These are phyloP conservation scores for Maccullochella peelii DNA, from an alignment of 2,113 vertebrate species.

Conservation along the genomic window DNA sequence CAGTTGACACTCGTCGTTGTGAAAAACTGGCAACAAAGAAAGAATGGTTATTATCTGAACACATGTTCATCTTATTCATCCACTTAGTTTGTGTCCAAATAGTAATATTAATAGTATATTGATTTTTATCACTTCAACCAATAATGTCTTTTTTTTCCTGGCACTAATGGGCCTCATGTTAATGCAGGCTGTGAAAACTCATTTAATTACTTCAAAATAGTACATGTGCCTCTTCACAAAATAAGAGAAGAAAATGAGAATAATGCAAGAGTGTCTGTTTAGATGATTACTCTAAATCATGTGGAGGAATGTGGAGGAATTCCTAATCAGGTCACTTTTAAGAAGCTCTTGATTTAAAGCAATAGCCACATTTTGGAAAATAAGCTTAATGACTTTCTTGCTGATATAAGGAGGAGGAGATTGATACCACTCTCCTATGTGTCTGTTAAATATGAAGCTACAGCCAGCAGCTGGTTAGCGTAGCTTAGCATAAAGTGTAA, in stretches of 20 bases:
- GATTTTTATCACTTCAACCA: background rate
- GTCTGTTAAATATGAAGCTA: background rate
- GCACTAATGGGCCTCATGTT: background rate
- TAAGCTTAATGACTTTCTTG: background rate
- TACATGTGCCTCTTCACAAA: background rate
- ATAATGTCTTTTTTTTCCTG: background rate
- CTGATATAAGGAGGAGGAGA: too few species aligned
- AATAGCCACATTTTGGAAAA: background rate
- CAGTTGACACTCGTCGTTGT: background rate
- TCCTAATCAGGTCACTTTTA: constrained; percentile 7
- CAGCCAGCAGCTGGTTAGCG: background rate
- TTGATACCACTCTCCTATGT: background rate
- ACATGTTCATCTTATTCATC: background rate
- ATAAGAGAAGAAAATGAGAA: background rate
- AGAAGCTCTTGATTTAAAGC: constrained; percentile 1
- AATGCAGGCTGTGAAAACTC: background rate
- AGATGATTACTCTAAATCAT: background rate
- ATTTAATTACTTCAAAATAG: background rate
- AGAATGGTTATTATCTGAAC: background rate
- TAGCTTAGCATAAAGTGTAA: background rate
- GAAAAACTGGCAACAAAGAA: background rate
- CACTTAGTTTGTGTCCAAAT: background rate
- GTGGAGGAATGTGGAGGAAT: background rate
- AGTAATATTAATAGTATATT: background rate
- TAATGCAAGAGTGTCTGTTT: background rate